These are phyloP conservation scores for Elephantulus edwardii DNA, from an alignment of 2,113 vertebrate genomes.

Conservation along the genomic window DNA sequence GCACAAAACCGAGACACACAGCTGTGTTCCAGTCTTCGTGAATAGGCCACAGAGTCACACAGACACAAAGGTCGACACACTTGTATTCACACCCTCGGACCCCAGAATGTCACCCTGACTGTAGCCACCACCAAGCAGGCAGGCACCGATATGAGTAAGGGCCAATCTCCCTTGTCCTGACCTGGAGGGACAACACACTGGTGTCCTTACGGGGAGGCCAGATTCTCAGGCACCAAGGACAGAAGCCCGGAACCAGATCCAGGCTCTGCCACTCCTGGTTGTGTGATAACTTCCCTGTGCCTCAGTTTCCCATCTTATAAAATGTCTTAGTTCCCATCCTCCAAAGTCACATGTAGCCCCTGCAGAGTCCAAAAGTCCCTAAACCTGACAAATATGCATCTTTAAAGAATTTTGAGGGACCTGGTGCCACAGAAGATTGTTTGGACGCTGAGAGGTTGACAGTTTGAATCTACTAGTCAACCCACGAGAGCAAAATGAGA, in stretches of 20 bases:
- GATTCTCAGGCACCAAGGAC: not conserved
- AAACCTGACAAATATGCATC: not conserved
- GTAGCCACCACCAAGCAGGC: too few species aligned
- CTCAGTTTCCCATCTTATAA: not conserved
- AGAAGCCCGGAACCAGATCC: not conserved
- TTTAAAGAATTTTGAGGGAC: not conserved
- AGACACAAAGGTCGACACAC: fast-evolving
- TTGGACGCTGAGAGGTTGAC: too few species aligned
- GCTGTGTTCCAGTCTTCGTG: too few species aligned
- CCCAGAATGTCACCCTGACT: not conserved
- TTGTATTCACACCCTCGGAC: not conserved
- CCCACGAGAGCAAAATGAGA: too few species aligned
- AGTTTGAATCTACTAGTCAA: too few species aligned
- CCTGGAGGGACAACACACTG: not conserved
- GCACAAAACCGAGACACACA: not conserved
- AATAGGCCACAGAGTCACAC: not conserved
- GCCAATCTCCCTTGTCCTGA: too few species aligned
- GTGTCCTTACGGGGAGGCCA: not conserved
- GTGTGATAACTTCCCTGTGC: not conserved
- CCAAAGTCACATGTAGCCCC: not conserved
- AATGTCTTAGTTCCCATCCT: too few species aligned
- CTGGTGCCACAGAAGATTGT: too few species aligned
- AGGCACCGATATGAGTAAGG: too few species aligned
- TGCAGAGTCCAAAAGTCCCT: not conserved
- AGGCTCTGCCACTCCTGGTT: not conserved